Percentiles rank a stretch among this genome's conserved stretches.
These are phyloP conservation scores for Corythaixoides concolor DNA, from an alignment of 2,113 vertebrate species.

Conservation along the genomic window DNA sequence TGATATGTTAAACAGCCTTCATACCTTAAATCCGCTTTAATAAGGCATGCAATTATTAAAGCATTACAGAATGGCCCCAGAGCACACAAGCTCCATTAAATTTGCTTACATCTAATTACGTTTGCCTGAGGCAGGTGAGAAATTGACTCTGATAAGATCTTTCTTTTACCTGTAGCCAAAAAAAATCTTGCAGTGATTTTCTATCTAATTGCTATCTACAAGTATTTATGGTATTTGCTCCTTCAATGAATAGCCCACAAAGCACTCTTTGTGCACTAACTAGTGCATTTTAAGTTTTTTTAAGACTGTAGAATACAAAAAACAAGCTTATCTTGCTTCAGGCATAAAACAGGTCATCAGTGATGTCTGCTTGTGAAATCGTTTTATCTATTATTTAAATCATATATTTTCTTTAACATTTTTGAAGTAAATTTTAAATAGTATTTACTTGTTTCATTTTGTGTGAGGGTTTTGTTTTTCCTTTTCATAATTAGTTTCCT, in stretches of 20 bases:
- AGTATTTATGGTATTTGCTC: constrained; percentile 80
- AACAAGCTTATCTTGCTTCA: constrained; percentile 59
- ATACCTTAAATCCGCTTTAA: constrained; percentile 82
- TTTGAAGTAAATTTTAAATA: too few species aligned
- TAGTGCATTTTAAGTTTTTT: constrained; percentile 46
- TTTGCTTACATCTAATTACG: constrained; percentile 89
- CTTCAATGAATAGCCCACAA: constrained; percentile 68
- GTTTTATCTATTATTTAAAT: constrained; percentile 12
- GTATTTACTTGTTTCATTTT: too few species aligned
- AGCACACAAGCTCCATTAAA: constrained; percentile 82
- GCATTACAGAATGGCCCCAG: constrained; percentile 76
- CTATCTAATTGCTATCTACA: constrained; percentile 85
- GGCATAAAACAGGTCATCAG: constrained; percentile 50
- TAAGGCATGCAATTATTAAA: constrained; percentile 88
- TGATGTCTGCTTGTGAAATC: constrained; percentile 22
- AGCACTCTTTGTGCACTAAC: constrained; percentile 70
- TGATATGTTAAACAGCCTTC: constrained; percentile 80
- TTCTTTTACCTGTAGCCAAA: constrained; percentile 83
- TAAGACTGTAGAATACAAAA: constrained; percentile 46
- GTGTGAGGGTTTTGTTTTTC: too few species aligned
- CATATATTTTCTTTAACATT: not conserved
- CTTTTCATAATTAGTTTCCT: too few species aligned
- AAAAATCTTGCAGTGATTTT: constrained; percentile 61
- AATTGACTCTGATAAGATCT: constrained; percentile 87
- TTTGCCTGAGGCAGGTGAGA: constrained; percentile 86